Evolutionary conservation across 2,797 vertebrate genomes (phyloP).

Genomic region (Tauraco hartlaubi): DNA sequence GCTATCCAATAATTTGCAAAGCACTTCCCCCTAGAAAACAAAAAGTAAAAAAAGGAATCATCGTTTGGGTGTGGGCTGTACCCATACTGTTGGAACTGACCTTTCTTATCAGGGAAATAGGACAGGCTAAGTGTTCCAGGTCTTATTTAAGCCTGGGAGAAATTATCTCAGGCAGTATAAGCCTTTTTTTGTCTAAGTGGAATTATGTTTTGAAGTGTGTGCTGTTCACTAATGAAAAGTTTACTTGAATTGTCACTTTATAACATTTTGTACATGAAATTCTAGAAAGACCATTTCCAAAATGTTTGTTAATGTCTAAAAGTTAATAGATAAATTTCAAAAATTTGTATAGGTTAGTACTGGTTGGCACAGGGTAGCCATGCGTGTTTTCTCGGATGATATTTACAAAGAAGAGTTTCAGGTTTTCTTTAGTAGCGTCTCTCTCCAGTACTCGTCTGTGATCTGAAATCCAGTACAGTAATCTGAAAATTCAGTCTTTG

Average conservation of each 20-base stretch:
- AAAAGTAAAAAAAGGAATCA: background rate
- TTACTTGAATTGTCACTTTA: background rate
- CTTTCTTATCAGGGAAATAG: background rate
- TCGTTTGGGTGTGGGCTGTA: background rate
- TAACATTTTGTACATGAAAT: background rate
- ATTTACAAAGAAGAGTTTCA: background rate
- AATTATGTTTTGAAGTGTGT: background rate
- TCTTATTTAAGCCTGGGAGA: background rate
- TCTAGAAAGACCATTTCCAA: background rate
- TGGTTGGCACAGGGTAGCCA: background rate
- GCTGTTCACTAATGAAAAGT: background rate
- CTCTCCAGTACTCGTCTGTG: background rate
- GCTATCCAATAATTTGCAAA: background rate
- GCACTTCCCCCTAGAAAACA: background rate
- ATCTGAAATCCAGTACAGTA: background rate
- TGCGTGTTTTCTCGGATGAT: background rate
- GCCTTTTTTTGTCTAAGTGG: background rate
- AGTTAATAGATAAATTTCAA: background rate
- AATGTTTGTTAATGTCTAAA: background rate
- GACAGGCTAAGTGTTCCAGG: background rate
- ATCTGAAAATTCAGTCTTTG: background rate
- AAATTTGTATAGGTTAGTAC: background rate
- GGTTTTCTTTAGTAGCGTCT: background rate
- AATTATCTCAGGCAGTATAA: background rate
- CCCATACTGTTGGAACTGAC: background rate